Evolutionary conservation across 1,140 invertebrate species (phyloP).

Genomic region (Hirudo medicinalis): DNA sequence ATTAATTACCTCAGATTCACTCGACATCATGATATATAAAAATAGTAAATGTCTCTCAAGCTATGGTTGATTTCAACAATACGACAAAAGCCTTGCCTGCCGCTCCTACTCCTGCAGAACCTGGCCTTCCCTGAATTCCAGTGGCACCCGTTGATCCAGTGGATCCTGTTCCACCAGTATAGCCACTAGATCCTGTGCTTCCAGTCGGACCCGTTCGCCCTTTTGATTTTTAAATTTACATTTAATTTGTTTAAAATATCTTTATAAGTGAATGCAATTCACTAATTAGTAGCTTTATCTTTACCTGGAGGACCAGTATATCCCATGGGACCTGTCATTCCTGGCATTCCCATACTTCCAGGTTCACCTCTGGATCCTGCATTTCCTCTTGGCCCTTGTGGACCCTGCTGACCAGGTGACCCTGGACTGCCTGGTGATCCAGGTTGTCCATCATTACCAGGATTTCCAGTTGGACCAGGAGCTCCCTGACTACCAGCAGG

Average conservation of each 20-base stretch:
- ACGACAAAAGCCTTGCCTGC: too few species aligned
- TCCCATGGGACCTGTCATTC: conserved; percentile 49
- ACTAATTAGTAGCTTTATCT: neutral
- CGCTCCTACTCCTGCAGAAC: too few species aligned
- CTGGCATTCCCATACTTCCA: conserved; percentile 64
- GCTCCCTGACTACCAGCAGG: conserved; percentile 1
- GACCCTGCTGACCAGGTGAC: conserved; percentile 15
- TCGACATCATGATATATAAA: too few species aligned
- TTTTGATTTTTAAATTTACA: neutral
- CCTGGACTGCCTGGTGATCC: conserved; percentile 16
- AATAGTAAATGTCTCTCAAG: too few species aligned
- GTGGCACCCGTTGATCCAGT: neutral
- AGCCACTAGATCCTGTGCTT: neutral
- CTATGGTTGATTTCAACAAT: too few species aligned
- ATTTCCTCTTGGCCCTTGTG: conserved; percentile 49
- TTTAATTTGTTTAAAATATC: neutral
- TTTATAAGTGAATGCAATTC: neutral
- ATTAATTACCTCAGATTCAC: too few species aligned
- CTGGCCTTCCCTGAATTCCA: neutral
- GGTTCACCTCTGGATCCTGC: conserved; percentile 60
- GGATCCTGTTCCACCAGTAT: neutral
- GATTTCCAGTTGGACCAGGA: conserved; percentile 14
- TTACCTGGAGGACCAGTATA: conserved; percentile 49
- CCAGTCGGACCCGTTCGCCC: neutral
- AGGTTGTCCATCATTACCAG: conserved; percentile 9